These are phyloP conservation scores for Brachypterus glaber DNA, from an alignment of 2,888 invertebrate genomes.

Conservation along the genomic window DNA sequence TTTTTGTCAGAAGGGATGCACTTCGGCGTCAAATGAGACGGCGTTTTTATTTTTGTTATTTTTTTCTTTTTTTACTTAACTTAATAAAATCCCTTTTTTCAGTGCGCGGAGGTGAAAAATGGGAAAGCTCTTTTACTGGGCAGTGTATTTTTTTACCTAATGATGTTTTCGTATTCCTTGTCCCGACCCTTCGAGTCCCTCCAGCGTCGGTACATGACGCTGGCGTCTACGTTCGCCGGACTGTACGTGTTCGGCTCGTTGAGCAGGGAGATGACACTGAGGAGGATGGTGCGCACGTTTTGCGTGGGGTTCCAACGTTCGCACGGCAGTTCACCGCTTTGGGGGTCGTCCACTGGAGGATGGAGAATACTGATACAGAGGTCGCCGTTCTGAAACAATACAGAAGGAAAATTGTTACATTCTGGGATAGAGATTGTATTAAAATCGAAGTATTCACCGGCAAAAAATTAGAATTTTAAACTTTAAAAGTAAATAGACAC, in stretches of 20 bases:
- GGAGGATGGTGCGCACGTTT: slow-evolving; percentile 94
- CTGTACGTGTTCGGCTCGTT: slow-evolving; percentile 99
- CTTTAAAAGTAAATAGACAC: too few relatives aligned
- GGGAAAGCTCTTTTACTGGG: too few relatives aligned
- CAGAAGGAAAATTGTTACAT: slow-evolving; percentile 9
- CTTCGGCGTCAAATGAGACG: too few relatives aligned
- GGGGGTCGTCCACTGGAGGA: slow-evolving; percentile 98
- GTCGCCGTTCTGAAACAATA: slow-evolving; percentile 80
- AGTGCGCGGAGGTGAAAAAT: too few relatives aligned
- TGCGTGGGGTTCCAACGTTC: slow-evolving; percentile 99
- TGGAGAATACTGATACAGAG: slow-evolving; percentile 99
- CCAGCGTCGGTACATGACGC: slow-evolving; percentile 99
- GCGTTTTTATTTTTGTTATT: too few relatives aligned
- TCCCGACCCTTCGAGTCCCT: slow-evolving; percentile 95
- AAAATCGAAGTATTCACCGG: too few relatives aligned
- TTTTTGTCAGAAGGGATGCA: too few relatives aligned
- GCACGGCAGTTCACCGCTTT: slow-evolving; percentile 96
- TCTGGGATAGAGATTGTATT: too few relatives aligned
- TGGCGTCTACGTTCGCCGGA: slow-evolving; percentile 99
- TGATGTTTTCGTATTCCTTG: slow-evolving; percentile 98
- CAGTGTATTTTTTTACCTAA: too few relatives aligned
- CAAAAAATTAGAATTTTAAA: too few relatives aligned
- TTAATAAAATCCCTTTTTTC: too few relatives aligned
- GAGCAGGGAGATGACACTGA: slow-evolving; percentile 95
- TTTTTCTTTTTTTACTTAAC: too few relatives aligned